Percentiles rank a stretch among this genome's conserved stretches.
Evolutionary conservation across 1,140 invertebrate genomes (phyloP).

Genomic region (Trichomalopsis sarcophagae): DNA sequence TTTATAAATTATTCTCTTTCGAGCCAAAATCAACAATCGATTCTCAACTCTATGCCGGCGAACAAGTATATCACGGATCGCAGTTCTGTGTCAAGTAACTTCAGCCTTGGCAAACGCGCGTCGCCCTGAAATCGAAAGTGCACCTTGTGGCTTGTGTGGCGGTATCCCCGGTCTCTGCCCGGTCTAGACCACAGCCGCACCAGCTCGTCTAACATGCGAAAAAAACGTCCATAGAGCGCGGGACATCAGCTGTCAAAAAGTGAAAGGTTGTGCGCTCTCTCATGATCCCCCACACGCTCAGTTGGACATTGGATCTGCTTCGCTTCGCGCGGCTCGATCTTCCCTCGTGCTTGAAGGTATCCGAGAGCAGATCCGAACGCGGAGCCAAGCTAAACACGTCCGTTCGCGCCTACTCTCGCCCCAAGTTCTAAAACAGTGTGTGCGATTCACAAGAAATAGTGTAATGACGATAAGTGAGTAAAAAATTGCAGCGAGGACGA

Average conservation of each 20-base stretch:
- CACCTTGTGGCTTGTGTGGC: too few species aligned
- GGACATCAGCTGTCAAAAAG: conserved; percentile 62
- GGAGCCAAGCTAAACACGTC: neutral
- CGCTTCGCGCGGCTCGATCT: neutral
- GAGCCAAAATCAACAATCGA: too few species aligned
- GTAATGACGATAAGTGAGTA: neutral
- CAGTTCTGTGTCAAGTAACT: too few species aligned
- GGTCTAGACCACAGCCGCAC: too few species aligned
- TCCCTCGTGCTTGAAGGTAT: neutral
- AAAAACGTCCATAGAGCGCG: neutral
- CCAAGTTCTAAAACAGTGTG: too few species aligned
- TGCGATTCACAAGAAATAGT: too few species aligned
- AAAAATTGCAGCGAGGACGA: neutral
- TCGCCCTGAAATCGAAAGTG: too few species aligned
- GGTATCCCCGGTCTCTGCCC: too few species aligned
- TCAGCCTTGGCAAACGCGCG: too few species aligned
- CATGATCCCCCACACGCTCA: conserved; percentile 54
- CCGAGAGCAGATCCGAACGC: neutral
- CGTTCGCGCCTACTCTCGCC: neutral
- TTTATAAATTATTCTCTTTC: too few species aligned
- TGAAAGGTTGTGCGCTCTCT: conserved; percentile 64
- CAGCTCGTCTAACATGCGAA: neutral
- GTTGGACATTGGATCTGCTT: neutral
- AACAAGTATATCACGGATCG: too few species aligned
- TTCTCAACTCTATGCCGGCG: too few species aligned